These are phyloP conservation scores for Labia minor DNA, from an alignment of 2,888 invertebrate species.

Conservation along the genomic window DNA sequence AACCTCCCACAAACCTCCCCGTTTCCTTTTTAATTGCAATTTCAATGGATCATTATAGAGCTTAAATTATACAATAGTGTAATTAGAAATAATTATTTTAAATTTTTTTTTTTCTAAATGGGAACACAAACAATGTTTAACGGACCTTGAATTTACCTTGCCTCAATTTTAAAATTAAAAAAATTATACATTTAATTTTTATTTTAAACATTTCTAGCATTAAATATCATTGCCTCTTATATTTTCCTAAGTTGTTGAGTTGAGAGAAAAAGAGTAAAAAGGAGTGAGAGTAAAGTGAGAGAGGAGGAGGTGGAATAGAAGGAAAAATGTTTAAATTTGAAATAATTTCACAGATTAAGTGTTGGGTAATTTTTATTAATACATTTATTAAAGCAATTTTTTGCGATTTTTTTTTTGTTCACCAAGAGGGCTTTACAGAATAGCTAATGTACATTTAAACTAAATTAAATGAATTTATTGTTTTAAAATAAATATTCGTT, in stretches of 20 bases:
- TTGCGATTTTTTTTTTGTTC: background rate
- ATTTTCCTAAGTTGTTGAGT: conserved; percentile 13
- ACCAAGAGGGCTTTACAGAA: background rate
- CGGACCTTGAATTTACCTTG: conserved; percentile 13
- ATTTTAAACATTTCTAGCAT: conserved; percentile 8
- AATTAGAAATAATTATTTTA: background rate
- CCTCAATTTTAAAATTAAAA: background rate
- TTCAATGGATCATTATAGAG: too few relatives aligned
- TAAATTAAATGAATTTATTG: background rate
- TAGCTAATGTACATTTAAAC: background rate
- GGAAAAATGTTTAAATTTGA: conserved; percentile 3
- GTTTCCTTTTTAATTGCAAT: too few relatives aligned
- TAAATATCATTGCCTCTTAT: conserved; percentile 13
- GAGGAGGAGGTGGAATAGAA: background rate
- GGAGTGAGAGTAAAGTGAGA: background rate
- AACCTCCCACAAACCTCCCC: background rate
- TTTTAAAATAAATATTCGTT: background rate
- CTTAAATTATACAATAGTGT: too few relatives aligned
- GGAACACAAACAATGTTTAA: background rate
- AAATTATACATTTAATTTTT: background rate
- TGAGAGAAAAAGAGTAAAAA: background rate
- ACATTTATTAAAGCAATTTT: background rate
- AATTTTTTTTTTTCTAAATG: background rate
- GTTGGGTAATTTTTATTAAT: conserved; percentile 13
- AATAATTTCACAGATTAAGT: conserved; percentile 4